phyloP scores from a whole-genome alignment of 2,888 invertebrate genomes.

The Hemicrepidius hirtus region DNA sequence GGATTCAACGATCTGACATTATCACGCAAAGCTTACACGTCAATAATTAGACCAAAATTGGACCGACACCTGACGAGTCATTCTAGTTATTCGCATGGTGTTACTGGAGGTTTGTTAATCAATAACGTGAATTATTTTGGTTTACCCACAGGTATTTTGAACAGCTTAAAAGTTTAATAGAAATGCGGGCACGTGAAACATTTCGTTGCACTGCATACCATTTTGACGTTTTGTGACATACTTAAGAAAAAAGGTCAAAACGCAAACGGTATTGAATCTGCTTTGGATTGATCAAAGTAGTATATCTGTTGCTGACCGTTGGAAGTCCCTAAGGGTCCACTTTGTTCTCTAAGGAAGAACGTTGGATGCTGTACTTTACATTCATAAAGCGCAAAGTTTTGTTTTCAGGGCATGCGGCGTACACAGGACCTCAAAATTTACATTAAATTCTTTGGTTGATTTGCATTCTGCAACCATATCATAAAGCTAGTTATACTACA shows the following conservation, averaged over 20 bases:
- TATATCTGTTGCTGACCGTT: constrained; percentile 48
- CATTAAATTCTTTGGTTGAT: constrained; percentile 12
- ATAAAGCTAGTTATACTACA: constrained; percentile 10
- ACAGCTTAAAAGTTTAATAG: not conserved
- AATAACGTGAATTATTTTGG: not conserved
- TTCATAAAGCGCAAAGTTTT: constrained; percentile 33
- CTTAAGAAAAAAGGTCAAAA: constrained; percentile 37
- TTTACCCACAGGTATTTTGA: not conserved
- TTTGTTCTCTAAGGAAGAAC: constrained; percentile 22
- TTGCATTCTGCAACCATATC: constrained; percentile 13
- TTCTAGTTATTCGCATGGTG: not conserved
- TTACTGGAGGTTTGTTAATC: constrained; percentile 1
- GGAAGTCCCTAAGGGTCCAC: constrained; percentile 28
- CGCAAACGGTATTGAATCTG: constrained; percentile 37
- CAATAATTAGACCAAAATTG: constrained; percentile 25
- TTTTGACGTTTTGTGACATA: not conserved
- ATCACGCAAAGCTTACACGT: constrained; percentile 39
- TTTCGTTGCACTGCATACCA: not conserved
- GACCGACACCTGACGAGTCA: constrained; percentile 19
- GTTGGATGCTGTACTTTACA: constrained; percentile 30
- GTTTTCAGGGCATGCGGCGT: constrained; percentile 9
- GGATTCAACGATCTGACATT: constrained; percentile 26
- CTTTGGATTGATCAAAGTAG: constrained; percentile 45
- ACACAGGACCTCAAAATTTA: not conserved
- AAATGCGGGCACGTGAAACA: not conserved